Base-by-base conservation (phyloP, 2,113 vertebrate species). In the Mixornis gularis region DNA sequence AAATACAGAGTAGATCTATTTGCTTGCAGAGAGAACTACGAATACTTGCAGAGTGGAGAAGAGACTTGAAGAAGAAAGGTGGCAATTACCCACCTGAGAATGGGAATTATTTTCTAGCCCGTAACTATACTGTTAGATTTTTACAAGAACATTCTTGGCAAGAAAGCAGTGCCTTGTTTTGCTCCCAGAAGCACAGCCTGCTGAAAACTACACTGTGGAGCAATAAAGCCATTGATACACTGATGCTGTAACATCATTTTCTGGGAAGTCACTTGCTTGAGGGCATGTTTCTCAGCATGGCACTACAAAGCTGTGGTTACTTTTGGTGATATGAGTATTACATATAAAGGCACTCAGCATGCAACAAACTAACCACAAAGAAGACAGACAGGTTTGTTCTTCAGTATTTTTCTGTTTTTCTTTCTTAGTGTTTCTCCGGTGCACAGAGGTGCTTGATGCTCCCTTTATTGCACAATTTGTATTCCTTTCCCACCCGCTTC, bases 241-340 rank as follows among this genome's bases (percentile, higher is more conserved):
- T 63, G 80, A 65, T 79, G 58, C 63, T 82, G 59, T 85, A 91
- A 94, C 77, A 89, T 95, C 49, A 49, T 94, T 93, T 94, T 84
- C 82, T 13, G 10, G 86, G 69, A 76, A 96, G 87, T 85, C 63
- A 71, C 70, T 95, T 89, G 89, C 90, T 90, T 55, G 66, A 93
- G 85, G 90, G 88, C 76, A 79, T 91, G 89, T 94, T 96, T 93
- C 93, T 95, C 89, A 94, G 77, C 82, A 65, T 49, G 87, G 65
- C 58, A 71, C 58, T 89, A 74, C 72, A 96, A 91, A 91, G 79
- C 78, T 81, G 26, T 82, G 89, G 94, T 91, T 89, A 80, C 91
- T 95, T 94, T 94, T 85, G 79, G 84, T 92, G 73, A 62, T 92
- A 85, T 43, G 80, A 93, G 64, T 78, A 78, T 93, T 95, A 78